A percentile compares a stretch with the other conserved stretches of the same genome.
These are phyloP conservation scores for Apamea sordens DNA, from an alignment of 2,888 invertebrate genomes.

Conservation along the genomic window DNA sequence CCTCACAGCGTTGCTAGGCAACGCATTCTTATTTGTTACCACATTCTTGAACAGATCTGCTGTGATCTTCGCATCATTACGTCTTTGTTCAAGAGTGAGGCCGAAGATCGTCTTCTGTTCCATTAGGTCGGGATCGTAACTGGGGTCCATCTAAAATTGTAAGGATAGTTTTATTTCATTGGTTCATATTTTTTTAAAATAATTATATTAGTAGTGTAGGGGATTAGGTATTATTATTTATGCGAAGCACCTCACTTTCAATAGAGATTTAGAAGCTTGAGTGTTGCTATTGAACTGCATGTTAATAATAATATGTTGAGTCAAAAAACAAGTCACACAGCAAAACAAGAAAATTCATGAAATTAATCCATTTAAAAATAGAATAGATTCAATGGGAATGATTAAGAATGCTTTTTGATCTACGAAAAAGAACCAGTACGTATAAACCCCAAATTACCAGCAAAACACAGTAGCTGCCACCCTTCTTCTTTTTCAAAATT, in stretches of 20 bases:
- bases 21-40: conserved; percentile 92
- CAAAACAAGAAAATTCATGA: background rate
- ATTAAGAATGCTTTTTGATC: background rate
- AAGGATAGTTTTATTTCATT: background rate
- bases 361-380: background rate
- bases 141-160: conserved; percentile 94
- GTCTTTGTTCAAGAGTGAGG: conserved; percentile 93
- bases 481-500: conserved; percentile 98
- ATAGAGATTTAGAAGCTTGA: background rate
- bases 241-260: background rate
- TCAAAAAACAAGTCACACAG: background rate
- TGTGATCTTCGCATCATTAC: conserved; percentile 97
- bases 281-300: background rate
- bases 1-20: conserved; percentile 94
- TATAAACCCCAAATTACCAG: conserved; percentile 86
- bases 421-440: conserved; percentile 78
- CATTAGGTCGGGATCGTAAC: conserved; percentile 94
- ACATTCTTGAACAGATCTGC: conserved; percentile 94
- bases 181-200: background rate
- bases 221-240: background rate
- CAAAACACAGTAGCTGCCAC: conserved; percentile 97
- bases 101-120: conserved; percentile 92
- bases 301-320: background rate
- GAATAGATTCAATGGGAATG: background rate
- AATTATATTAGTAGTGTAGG: background rate